A percentile compares a stretch with the other conserved stretches of the same genome.
Evolutionary conservation across 2,888 invertebrate genomes (phyloP).

Genomic region (Griposia aprilina): DNA sequence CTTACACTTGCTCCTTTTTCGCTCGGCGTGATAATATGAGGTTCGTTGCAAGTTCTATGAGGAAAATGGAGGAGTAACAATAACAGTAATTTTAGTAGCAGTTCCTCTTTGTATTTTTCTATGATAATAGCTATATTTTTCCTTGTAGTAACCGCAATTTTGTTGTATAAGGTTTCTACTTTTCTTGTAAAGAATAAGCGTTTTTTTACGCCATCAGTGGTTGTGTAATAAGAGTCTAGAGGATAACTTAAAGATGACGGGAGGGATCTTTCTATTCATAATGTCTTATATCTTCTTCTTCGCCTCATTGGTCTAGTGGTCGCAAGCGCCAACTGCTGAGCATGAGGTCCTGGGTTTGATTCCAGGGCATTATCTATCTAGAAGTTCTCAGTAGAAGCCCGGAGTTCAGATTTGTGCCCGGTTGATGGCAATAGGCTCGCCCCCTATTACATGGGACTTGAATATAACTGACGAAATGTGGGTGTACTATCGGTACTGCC

Average conservation of each 20-base stretch:
- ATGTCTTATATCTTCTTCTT: too few species aligned
- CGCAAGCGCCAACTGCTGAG: too few species aligned
- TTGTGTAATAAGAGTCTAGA: background rate
- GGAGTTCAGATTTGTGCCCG: too few species aligned
- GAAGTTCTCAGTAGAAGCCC: too few species aligned
- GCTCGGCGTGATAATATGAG: conserved; percentile 47
- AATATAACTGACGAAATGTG: too few species aligned
- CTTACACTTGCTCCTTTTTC: conserved; percentile 39
- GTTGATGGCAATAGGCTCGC: too few species aligned
- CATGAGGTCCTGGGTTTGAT: too few species aligned
- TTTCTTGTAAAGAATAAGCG: background rate
- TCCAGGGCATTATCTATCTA: too few species aligned
- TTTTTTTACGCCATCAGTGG: conserved; percentile 4
- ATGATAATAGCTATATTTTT: conserved; percentile 46
- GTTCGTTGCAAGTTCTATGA: conserved; percentile 32
- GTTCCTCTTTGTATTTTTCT: conserved; percentile 26
- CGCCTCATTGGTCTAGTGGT: too few species aligned
- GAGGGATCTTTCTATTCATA: background rate
- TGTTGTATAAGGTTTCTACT: background rate
- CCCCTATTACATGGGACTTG: too few species aligned
- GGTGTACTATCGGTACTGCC: too few species aligned
- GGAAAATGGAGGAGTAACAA: conserved; percentile 32
- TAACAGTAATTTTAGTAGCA: conserved; percentile 20
- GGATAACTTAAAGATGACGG: background rate
- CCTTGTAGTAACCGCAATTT: conserved; percentile 29